Conservation (phyloP, 2,888 invertebrate species). For the Macrosoma leucophasiata region DNA sequence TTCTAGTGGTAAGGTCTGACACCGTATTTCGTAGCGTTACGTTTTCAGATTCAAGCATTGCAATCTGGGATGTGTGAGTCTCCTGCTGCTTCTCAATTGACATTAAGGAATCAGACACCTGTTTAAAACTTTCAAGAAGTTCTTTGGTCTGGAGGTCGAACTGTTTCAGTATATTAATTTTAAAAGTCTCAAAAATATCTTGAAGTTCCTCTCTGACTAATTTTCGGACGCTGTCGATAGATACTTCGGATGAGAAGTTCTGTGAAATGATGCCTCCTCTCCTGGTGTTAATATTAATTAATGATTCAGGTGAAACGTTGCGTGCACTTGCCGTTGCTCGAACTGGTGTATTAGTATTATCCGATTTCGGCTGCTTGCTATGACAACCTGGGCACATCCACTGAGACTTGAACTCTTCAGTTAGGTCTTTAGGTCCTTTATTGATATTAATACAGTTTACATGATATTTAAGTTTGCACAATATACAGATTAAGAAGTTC, state of each 20-base stretch:
- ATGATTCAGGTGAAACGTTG: background rate
- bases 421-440: constrained; percentile 1
- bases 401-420: constrained; percentile 6
- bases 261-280: background rate
- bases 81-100: constrained; percentile 9
- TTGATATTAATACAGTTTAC: constrained; percentile 4
- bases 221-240: constrained; percentile 4
- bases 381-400: constrained; percentile 11
- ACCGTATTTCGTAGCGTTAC: constrained; percentile 7
- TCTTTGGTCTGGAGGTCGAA: constrained; percentile 4
- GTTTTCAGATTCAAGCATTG: constrained; percentile 13
- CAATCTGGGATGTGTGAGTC: constrained; percentile 5
- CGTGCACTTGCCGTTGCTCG: background rate
- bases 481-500: constrained; percentile 1
- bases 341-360: constrained; percentile 7
- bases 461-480: constrained; percentile 7
- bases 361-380: constrained; percentile 8
- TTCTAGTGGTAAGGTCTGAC: constrained; percentile 10
- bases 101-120: constrained; percentile 1
- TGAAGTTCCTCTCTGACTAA: constrained; percentile 7
- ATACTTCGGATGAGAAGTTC: background rate
- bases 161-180: constrained; percentile 3
- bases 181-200: background rate
- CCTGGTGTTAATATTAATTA: constrained; percentile 1
- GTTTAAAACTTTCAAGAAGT: constrained; percentile 6